A percentile compares a stretch with the other conserved stretches of the same genome.
Evolutionary conservation across 2,797 vertebrate species (phyloP).

Genomic region (Melanotaenia pygmaea): DNA sequence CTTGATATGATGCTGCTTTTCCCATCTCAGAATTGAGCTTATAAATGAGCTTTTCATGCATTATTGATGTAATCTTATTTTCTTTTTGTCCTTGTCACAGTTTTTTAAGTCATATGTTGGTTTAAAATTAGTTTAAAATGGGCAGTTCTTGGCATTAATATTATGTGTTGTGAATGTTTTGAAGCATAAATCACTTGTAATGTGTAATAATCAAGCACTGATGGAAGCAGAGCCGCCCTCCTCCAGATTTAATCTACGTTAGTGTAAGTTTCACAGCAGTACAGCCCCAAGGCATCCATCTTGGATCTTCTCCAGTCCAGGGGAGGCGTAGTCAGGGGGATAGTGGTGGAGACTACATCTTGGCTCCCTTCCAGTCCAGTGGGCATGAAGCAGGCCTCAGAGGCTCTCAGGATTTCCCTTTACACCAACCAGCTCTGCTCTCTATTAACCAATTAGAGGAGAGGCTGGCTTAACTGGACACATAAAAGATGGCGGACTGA

Average conservation of each 20-base stretch:
- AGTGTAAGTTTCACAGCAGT: slow-evolving; percentile 60
- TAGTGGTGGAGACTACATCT: slow-evolving; percentile 50
- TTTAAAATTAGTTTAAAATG: slow-evolving; percentile 12
- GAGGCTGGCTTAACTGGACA: slow-evolving; percentile 74
- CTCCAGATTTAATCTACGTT: slow-evolving; percentile 29
- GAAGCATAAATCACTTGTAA: slow-evolving; percentile 20
- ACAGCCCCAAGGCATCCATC: slow-evolving; percentile 63
- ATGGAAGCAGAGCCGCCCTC: slow-evolving; percentile 22
- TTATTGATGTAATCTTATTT: slow-evolving; percentile 45
- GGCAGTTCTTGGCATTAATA: background rate
- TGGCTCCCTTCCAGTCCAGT: slow-evolving; percentile 73
- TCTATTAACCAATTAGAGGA: slow-evolving; percentile 74
- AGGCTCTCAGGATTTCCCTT: slow-evolving; percentile 68
- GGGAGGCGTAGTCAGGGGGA: slow-evolving; percentile 18
- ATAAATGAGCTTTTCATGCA: slow-evolving; percentile 37
- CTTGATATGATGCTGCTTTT: slow-evolving; percentile 43
- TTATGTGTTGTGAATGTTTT: slow-evolving; percentile 4
- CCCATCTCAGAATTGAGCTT: slow-evolving; percentile 21
- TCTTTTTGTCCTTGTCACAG: slow-evolving; percentile 34
- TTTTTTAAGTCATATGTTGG: slow-evolving; percentile 24
- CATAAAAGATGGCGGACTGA: slow-evolving; percentile 51
- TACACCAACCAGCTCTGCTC: slow-evolving; percentile 55
- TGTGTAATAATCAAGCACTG: slow-evolving; percentile 8
- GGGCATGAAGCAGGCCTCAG: slow-evolving; percentile 69
- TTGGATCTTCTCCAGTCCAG: slow-evolving; percentile 70